phyloP scores from a whole-genome alignment of 2,113 vertebrate genomes.

The Crotalus horridus region DNA sequence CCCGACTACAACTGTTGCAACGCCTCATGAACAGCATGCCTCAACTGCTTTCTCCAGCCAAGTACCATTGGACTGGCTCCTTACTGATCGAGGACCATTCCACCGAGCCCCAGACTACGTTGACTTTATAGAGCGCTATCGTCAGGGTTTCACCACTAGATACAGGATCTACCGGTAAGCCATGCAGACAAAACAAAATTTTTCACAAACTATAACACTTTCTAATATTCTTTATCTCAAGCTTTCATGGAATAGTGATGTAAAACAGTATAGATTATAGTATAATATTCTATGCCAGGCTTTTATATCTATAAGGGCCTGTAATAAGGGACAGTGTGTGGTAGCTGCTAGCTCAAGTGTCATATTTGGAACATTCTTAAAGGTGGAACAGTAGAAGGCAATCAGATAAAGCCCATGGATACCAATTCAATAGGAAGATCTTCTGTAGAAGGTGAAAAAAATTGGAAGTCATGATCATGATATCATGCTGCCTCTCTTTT shows the following conservation, averaged over 20 bases:
- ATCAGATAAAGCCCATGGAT: background rate
- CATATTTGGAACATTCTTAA: background rate
- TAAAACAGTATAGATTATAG: background rate
- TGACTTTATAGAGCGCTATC: constrained; percentile 92
- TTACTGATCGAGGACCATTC: constrained; percentile 94
- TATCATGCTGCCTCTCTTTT: background rate
- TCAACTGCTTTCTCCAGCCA: constrained; percentile 44
- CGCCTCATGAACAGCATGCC: constrained; percentile 60
- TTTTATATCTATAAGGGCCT: background rate
- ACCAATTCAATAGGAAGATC: background rate
- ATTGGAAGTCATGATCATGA: background rate
- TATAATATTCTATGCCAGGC: background rate
- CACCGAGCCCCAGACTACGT: constrained; percentile 91
- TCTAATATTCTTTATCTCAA: background rate
- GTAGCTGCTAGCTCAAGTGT: background rate
- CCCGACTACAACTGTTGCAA: constrained; percentile 42
- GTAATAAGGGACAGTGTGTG: background rate
- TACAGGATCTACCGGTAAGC: constrained; percentile 97
- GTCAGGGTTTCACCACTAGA: constrained; percentile 95
- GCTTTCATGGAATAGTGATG: background rate
- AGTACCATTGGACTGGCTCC: constrained; percentile 90
- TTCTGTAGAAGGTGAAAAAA: background rate
- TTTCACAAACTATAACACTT: background rate
- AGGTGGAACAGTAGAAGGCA: background rate
- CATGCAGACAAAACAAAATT: constrained; percentile 12